Evolutionary conservation across 1,140 invertebrate genomes (phyloP), one percentile per base, ranked within the genome.

Genomic region (Lordiphosa collinella): DNA sequence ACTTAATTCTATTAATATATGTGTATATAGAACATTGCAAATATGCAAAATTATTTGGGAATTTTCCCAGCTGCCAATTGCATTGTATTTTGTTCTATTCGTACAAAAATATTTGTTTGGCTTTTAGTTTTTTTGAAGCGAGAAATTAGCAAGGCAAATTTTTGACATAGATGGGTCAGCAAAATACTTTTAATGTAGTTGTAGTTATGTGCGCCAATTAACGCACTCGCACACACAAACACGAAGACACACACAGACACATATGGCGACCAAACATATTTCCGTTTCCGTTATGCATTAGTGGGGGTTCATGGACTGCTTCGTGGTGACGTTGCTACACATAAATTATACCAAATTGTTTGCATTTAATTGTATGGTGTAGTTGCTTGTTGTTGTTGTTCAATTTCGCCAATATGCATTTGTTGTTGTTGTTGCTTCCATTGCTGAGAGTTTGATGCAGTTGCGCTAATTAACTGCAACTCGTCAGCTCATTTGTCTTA

Each of bases 321-420:
- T 80, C 53, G 54, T 50, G 60, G 65, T 58, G 52, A 34, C 49
- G 53, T 66, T 40, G 37, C 54, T 16, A 40, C 72, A 68, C 76
- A 82, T 78, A 84, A 84, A 78, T 84, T 84, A 82, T 82, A 61
- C 54, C 72, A 84, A 82, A 84, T 84, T 82, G 72, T 85, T 82
- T 82, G 78, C 66, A 78, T 80, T 80, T 84, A 76, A 80, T 84
- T 84, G 67, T 55, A 76, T 68, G 61, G 36, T 61, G 53, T 53
- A 49, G 37, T 49, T 36, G 31, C 34, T 7, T 52, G 49, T 16
- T 65, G 55, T 55, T 40, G 43, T 50, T 70, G 53, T 34, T 40
- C 43, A 57, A 65, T 56, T 50, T n/a, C 11, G 40, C 18, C 18
- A 43, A 40, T 54, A 60, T 69, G 59, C 75, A 80, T 80, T 36